Percentiles rank a stretch among this genome's conserved stretches.
phyloP scores from a whole-genome alignment of 2,797 vertebrate genomes.

The Mormyrus hasselquistii region DNA sequence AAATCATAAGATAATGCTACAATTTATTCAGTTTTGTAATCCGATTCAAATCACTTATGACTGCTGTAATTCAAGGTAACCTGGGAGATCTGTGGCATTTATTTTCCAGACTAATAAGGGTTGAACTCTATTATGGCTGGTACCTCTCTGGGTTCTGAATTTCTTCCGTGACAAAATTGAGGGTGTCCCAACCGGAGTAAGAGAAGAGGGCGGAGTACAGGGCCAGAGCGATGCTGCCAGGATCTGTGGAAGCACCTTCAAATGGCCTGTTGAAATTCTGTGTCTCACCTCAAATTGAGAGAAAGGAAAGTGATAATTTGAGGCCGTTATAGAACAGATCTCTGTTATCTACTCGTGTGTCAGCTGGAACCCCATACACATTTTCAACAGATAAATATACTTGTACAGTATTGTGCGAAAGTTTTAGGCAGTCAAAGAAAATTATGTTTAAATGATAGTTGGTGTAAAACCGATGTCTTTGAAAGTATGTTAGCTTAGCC shows the following conservation, averaged over 20 bases:
- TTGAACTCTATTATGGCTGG: too few species aligned
- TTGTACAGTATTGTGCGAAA: not conserved
- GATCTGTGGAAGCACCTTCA: conserved; percentile 64
- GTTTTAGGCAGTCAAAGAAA: not conserved
- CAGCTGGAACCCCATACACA: not conserved
- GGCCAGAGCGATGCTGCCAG: conserved; percentile 69
- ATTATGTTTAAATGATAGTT: not conserved
- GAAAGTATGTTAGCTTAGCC: not conserved
- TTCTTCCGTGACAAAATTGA: conserved; percentile 85
- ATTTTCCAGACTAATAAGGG: not conserved
- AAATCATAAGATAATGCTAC: not conserved
- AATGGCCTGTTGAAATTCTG: conserved; percentile 67
- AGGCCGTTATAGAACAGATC: not conserved
- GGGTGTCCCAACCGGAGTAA: conserved; percentile 79
- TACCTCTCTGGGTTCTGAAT: conserved; percentile 79
- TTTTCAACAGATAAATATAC: not conserved
- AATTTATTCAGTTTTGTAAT: not conserved
- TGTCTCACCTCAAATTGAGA: conserved; percentile 58
- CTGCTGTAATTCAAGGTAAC: not conserved
- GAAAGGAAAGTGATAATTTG: not conserved
- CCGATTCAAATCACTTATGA: not conserved
- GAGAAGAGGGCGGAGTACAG: conserved; percentile 83
- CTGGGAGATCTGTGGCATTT: not conserved
- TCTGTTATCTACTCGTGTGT: not conserved
- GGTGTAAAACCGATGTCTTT: not conserved